phyloP scores from a whole-genome alignment of 2,797 vertebrate genomes.

The Eospalax fontanierii region DNA sequence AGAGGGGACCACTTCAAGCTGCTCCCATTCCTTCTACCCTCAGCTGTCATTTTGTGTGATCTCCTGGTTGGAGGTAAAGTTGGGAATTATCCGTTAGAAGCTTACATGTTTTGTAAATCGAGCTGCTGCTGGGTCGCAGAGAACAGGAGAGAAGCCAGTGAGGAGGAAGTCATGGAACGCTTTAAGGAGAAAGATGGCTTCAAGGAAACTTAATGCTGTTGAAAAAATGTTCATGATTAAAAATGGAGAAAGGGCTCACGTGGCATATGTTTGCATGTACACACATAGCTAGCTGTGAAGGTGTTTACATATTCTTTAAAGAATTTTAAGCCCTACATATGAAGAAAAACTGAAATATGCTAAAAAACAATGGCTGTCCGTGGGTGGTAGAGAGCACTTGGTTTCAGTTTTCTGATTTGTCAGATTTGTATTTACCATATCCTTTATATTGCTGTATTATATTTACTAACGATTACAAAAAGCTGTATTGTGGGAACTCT shows the following conservation, averaged over 20 bases:
- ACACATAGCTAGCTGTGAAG: not conserved
- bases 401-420: not conserved
- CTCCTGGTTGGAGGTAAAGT: not conserved
- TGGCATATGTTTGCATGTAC: not conserved
- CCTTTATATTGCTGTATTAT: not conserved
- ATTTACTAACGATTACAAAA: not conserved
- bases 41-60: too few species aligned
- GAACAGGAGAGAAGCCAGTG: not conserved
- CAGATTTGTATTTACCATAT: not conserved
- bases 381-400: not conserved
- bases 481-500: not conserved
- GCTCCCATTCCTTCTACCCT: too few species aligned
- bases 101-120: not conserved
- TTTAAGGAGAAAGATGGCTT: not conserved
- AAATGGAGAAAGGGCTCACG: not conserved
- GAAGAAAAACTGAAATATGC: not conserved
- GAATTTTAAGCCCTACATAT: not conserved
- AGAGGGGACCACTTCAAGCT: accelerated
- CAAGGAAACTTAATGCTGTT: not conserved
- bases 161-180: not conserved
- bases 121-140: not conserved
- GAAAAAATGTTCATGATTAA: not conserved
- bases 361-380: not conserved
- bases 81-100: not conserved
- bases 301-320: not conserved